Evolutionary conservation across 2,888 invertebrate species (phyloP).

Genomic region (Tenthredo scrophulariae): DNA sequence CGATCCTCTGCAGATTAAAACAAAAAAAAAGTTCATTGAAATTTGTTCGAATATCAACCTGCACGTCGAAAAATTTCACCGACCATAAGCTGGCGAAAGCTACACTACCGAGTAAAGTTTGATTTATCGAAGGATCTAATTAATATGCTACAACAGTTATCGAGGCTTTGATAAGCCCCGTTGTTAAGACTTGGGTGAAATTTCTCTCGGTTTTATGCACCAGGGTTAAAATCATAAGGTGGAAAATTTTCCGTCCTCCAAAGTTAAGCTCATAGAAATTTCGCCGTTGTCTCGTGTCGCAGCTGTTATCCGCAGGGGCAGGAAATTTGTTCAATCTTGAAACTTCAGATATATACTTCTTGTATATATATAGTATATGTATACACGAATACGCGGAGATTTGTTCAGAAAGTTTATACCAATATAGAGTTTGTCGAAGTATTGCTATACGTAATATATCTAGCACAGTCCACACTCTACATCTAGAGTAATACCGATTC

Average conservation of each 20-base stretch:
- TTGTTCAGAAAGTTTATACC: not conserved
- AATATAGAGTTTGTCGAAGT: not conserved
- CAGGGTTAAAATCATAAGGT: not conserved
- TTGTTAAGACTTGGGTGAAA: not conserved
- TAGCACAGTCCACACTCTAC: not conserved
- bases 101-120: not conserved
- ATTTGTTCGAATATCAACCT: not conserved
- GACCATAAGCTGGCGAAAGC: not conserved
- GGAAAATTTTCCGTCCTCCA: not conserved
- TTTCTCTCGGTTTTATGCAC: not conserved
- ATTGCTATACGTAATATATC: not conserved
- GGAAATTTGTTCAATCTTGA: conserved; percentile 3
- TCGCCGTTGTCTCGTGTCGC: not conserved
- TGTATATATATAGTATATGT: not conserved
- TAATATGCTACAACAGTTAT: not conserved
- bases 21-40: not conserved
- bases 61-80: not conserved
- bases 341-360: not conserved
- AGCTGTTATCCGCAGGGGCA: not conserved
- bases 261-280: not conserved
- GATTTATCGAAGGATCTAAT: not conserved
- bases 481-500: not conserved
- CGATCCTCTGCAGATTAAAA: not conserved
- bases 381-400: not conserved
- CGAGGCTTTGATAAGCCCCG: not conserved